Evolutionary conservation across 2,888 invertebrate genomes (phyloP).

Genomic region (Ferrisia virgata): DNA sequence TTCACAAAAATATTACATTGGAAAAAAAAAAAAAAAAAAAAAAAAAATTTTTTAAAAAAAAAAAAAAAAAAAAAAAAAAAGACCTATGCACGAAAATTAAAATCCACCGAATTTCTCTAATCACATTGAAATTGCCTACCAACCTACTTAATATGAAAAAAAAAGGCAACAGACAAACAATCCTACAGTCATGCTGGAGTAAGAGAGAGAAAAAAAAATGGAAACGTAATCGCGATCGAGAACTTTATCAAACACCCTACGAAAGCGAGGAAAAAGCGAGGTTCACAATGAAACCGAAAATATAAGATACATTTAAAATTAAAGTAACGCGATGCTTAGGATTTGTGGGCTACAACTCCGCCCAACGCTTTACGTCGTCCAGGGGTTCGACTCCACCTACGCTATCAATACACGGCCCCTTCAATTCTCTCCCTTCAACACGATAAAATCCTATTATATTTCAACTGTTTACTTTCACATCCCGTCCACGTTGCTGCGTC

Average conservation of each 20-base stretch:
- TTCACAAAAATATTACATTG: too few species aligned
- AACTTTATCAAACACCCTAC: conserved; percentile 25
- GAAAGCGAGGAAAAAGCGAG: neutral
- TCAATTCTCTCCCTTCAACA: conserved; percentile 31
- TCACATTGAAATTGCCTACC: too few species aligned
- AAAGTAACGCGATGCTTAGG: conserved; percentile 43
- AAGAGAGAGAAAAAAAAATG: neutral
- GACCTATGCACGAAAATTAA: too few species aligned
- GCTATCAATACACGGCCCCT: conserved; percentile 41
- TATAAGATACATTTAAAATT: conserved; percentile 39
- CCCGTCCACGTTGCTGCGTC: neutral
- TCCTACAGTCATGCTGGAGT: too few species aligned
- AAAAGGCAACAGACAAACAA: too few species aligned
- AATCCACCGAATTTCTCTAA: too few species aligned
- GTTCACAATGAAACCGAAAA: conserved; percentile 37
- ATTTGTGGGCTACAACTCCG: conserved; percentile 48
- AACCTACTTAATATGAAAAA: too few species aligned
- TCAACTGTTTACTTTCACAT: conserved; percentile 45
- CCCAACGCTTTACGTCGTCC: conserved; percentile 45
- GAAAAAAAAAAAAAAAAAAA: too few species aligned
- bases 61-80: too few species aligned
- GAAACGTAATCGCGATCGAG: neutral
- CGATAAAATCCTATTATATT: conserved; percentile 45
- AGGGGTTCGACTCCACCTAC: conserved; percentile 46
- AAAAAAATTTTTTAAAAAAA: too few species aligned